A percentile compares a stretch with the other conserved stretches of the same genome.
Conservation (phyloP, 1,140 invertebrate species). For the Anthonomus grandis region DNA sequence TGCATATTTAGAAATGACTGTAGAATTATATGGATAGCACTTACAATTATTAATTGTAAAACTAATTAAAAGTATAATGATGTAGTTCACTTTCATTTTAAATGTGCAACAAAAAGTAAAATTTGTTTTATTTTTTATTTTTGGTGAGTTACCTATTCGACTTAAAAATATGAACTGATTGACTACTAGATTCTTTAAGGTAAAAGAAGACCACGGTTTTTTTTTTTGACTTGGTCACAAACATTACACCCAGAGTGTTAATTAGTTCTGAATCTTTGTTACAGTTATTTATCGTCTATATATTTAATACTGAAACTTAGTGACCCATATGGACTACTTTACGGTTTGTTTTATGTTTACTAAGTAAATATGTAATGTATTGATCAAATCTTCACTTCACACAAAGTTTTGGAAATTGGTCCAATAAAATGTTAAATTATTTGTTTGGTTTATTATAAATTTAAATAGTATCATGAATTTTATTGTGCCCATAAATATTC, state of each 20-base stretch:
- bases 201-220: conserved; percentile 26
- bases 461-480: too few relatives aligned
- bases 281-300: conserved; percentile 35
- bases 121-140: too few relatives aligned
- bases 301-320: conserved; percentile 13
- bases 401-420: too few relatives aligned
- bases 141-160: not conserved
- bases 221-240: conserved; percentile 35
- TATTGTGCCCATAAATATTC: too few relatives aligned
- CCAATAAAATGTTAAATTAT: too few relatives aligned
- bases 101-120: not conserved
- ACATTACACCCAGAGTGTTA: conserved; percentile 33
- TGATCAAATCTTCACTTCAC: too few relatives aligned
- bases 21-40: conserved; percentile 14
- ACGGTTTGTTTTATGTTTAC: conserved; percentile 27
- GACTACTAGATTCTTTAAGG: conserved; percentile 20
- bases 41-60: conserved; percentile 7
- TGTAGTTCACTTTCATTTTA: conserved; percentile 20
- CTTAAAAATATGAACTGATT: not conserved
- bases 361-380: conserved; percentile 8
- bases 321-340: conserved; percentile 17
- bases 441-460: too few relatives aligned
- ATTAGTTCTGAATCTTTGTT: conserved; percentile 36
- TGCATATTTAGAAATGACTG: conserved; percentile 39
- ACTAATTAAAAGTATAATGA: conserved; percentile 15